Base-by-base conservation (phyloP, 1,140 invertebrate species). In the Plectrocnemia conspersa region DNA sequence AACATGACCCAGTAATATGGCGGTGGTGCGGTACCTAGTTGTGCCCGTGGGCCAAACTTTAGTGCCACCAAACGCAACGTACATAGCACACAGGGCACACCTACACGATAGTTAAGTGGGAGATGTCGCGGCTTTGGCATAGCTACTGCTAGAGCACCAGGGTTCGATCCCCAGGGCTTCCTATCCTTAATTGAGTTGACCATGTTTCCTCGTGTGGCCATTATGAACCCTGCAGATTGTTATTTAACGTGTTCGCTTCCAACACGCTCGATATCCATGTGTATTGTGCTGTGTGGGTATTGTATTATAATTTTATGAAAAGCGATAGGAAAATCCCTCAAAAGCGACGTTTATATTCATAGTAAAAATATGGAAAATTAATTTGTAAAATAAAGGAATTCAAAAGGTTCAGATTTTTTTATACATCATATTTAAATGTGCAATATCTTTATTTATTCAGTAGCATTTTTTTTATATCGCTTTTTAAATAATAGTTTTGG, bases 101-200 rank as follows among this genome's bases (percentile, higher is more conserved):
- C 44, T 25, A 13, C 27, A 47, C 27, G 21, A 23, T 27, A 25
- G 44, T 47, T 47, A 29, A 47, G 44, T 29, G 41, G 35, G 44
- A n/a, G 44, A 47, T 47, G 44, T 47, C 44, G 44, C 44, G 44
- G 44, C 44, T 47, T 47, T 15, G 22, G 21, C 16, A 24, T 24
- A 25, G 7, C 3, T 22, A 13, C 3, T 38, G 7, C 6, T 9
- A n/a, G 9, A 9, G 9, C n/a, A n/a, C 23, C 41, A 44, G 41
- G 23, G 32, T 49, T 40, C 10, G 35, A 35, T 40, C 49, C 23
- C 35, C 19, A 38, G 35, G 35, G 35, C 15, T 36, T 52, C 49
- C 50, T 42, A 23, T 53, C 50, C 50, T 44, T 53, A 53, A 53
- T 53, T 53, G 50, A 53, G 38, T 53, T 53, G 50, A 44, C 50